These are phyloP conservation scores for Saccostrea glomerata DNA, from an alignment of 1,140 invertebrate species.

Conservation along the genomic window DNA sequence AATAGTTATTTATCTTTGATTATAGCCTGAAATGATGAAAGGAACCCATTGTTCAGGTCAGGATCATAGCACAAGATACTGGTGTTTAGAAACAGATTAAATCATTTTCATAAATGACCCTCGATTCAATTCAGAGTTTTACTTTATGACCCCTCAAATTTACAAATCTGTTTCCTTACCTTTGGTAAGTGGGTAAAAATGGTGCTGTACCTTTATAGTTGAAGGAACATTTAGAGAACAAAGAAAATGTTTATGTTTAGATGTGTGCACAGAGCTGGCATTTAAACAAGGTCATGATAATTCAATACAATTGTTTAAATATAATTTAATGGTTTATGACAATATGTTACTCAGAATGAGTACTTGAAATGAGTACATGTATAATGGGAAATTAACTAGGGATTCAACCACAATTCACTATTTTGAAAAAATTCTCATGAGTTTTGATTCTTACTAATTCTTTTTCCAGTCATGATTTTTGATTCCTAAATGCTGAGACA, in stretches of 20 bases:
- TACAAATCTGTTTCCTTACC: conserved; percentile 1
- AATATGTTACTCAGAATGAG: not conserved
- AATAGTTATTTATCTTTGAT: conserved; percentile 3
- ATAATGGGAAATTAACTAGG: no score
- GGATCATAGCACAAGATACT: not conserved
- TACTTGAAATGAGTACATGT: not conserved
- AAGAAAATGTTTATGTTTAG: not conserved
- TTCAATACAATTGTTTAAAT: conserved; percentile 11
- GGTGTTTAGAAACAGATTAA: conserved; percentile 8
- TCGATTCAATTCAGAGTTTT: not conserved
- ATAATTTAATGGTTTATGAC: not conserved
- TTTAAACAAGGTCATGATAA: conserved; percentile 9
- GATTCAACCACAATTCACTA: not conserved
- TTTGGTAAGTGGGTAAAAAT: not conserved
- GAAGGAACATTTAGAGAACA: not conserved
- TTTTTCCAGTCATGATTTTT: no score
- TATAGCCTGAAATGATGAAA: not conserved
- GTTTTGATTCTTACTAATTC: not conserved
- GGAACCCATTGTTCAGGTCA: not conserved
- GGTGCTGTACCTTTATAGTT: not conserved
- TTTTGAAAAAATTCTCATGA: not conserved
- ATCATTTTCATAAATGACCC: not conserved
- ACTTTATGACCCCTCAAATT: not conserved
- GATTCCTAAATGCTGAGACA: not conserved
- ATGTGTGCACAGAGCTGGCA: not conserved